Percentiles rank a stretch among this genome's conserved stretches.
phyloP scores from a whole-genome alignment of 2,888 invertebrate species.

The Synergus laeviventris region DNA sequence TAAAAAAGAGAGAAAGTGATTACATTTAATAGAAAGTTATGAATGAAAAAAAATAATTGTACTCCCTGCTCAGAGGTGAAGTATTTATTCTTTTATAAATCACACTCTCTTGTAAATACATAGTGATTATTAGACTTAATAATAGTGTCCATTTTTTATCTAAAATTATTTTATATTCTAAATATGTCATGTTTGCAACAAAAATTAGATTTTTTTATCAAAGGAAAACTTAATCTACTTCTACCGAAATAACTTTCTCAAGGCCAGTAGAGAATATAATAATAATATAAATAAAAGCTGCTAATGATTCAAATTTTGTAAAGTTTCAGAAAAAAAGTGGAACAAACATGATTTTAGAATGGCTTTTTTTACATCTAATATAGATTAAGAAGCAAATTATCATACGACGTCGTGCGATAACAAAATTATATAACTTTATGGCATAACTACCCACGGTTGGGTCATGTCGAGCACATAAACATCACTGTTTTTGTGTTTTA shows the following conservation, averaged over 20 bases:
- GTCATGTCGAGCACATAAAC: constrained; percentile 36
- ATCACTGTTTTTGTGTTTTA: constrained; percentile 36
- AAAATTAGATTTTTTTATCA: background rate
- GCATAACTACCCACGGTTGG: constrained; percentile 34
- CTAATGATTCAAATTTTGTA: background rate
- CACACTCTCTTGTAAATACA: background rate
- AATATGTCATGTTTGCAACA: background rate
- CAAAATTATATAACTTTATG: constrained; percentile 9
- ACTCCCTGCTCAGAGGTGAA: background rate
- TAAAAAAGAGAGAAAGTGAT: background rate
- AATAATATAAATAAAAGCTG: background rate
- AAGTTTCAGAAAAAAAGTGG: background rate
- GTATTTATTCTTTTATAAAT: background rate
- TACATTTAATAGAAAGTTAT: background rate
- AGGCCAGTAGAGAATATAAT: background rate
- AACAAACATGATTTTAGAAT: too few species aligned
- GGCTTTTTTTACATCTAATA: too few species aligned
- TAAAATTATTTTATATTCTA: constrained; percentile 5
- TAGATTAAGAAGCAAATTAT: background rate
- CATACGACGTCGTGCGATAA: background rate
- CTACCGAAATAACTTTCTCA: background rate
- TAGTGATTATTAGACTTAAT: background rate
- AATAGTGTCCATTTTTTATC: background rate
- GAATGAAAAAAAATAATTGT: background rate
- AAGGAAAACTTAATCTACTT: background rate